These are phyloP conservation scores for Labeo calbasu DNA, from an alignment of 2,797 vertebrate species.

Conservation along the genomic window DNA sequence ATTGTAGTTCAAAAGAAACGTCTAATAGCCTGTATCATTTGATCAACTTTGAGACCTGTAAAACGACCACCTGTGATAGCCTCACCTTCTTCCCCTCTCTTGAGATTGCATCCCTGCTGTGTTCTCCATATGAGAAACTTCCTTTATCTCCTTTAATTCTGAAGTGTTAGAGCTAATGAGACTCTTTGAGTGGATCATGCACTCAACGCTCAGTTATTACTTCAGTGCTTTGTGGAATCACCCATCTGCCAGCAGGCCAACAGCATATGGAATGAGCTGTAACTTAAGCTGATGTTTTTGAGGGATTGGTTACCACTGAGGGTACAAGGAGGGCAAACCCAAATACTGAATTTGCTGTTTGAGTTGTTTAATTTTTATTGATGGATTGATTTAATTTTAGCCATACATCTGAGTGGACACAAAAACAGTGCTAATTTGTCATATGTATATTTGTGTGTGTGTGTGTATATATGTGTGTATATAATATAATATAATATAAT, in stretches of 20 bases:
- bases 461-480: no score
- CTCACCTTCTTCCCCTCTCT: neutral
- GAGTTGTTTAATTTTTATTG: neutral
- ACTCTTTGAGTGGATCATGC: slow-evolving; percentile 26
- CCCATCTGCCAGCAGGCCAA: slow-evolving; percentile 46
- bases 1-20: neutral
- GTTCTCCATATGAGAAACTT: slow-evolving; percentile 9
- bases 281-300: slow-evolving; percentile 38
- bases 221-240: slow-evolving; percentile 47
- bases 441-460: no score
- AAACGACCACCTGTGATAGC: neutral
- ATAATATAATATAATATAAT: no score
- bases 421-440: no score
- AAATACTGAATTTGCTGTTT: neutral
- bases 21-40: neutral
- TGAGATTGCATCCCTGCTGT: slow-evolving; percentile 23
- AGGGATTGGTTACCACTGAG: slow-evolving; percentile 15
- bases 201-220: slow-evolving; percentile 49
- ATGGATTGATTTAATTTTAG: no score
- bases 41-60: slow-evolving; percentile 9
- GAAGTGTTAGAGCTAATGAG: slow-evolving; percentile 23
- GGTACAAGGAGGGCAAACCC: neutral
- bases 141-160: slow-evolving; percentile 29
- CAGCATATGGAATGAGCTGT: slow-evolving; percentile 50
- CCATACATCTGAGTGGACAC: no score